Evolutionary conservation across 2,797 vertebrate species (phyloP).

Genomic region (Anomalospiza imberbis): DNA sequence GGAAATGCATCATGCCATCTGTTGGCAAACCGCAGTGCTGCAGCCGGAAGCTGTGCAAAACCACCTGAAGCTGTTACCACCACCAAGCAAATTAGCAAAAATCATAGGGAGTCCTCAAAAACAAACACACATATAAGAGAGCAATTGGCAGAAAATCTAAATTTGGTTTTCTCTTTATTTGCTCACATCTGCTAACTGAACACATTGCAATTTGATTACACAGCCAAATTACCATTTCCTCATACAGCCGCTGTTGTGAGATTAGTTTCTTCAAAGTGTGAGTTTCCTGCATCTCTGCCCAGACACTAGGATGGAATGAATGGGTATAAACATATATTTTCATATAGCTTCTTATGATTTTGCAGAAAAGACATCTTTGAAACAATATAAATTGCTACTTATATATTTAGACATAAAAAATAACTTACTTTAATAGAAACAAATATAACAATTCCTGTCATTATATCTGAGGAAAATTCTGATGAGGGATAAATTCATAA

Average conservation of each 20-base stretch:
- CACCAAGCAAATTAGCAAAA: slow-evolving; percentile 52
- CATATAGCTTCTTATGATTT: not conserved
- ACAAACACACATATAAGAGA: slow-evolving; percentile 59
- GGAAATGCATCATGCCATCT: slow-evolving; percentile 46
- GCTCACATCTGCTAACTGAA: slow-evolving; percentile 74
- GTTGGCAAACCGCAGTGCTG: slow-evolving; percentile 46
- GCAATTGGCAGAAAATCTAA: slow-evolving; percentile 50
- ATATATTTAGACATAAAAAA: not conserved
- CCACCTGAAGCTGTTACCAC: not conserved
- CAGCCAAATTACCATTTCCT: slow-evolving; percentile 64
- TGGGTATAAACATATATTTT: not conserved
- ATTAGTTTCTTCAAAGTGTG: slow-evolving; percentile 59
- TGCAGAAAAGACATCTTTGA: not conserved
- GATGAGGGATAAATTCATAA: not conserved
- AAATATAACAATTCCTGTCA: not conserved
- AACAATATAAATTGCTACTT: not conserved
- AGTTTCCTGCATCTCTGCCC: slow-evolving; percentile 36
- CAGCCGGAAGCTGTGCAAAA: slow-evolving; percentile 27
- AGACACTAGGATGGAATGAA: not conserved
- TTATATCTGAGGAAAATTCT: not conserved
- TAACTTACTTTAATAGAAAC: not conserved
- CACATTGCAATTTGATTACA: slow-evolving; percentile 70
- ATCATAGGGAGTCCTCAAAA: slow-evolving; percentile 66
- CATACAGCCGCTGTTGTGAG: slow-evolving; percentile 22
- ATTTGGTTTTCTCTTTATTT: slow-evolving; percentile 68